A percentile compares a stretch with the other conserved stretches of the same genome.
Conservation (phyloP, 1,140 invertebrate genomes). For the Pachypeltis micranthus region DNA sequence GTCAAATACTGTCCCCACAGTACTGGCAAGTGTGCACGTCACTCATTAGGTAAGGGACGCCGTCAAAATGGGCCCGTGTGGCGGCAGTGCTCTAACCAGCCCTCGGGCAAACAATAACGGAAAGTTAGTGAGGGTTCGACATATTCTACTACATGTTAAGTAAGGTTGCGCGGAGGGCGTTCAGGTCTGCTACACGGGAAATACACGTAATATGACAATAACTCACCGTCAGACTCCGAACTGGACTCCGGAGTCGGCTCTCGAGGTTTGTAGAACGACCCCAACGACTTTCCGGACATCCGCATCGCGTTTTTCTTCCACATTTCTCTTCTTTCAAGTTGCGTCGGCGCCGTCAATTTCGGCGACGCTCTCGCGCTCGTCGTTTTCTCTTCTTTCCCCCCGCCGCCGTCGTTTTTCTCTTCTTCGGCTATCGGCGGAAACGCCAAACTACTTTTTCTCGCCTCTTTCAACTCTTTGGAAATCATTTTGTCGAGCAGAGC, state of each 20-base stretch:
- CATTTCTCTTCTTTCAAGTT: slow-evolving; percentile 16
- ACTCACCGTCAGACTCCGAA: not conserved
- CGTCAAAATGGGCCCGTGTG: no score
- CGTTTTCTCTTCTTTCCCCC: not conserved
- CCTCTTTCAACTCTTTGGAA: slow-evolving; percentile 32
- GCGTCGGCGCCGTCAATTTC: slow-evolving; percentile 7
- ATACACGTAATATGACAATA: no score
- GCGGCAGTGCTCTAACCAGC: no score
- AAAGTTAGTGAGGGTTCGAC: no score
- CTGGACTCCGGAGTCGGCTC: slow-evolving; percentile 17
- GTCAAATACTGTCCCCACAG: no score
- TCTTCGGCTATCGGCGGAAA: slow-evolving; percentile 6
- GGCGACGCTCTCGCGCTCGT: not conserved
- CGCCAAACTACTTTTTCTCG: slow-evolving; percentile 13
- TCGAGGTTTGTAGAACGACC: slow-evolving; percentile 11
- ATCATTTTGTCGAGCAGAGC: slow-evolving; percentile 38
- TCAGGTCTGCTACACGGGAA: no score
- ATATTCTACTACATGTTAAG: no score
- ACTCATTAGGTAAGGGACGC: no score
- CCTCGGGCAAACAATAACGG: no score
- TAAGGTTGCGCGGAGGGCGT: no score
- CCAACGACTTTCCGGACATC: slow-evolving; percentile 2
- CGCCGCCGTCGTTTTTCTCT: slow-evolving; percentile 14
- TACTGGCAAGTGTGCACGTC: no score
- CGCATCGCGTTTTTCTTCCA: slow-evolving; percentile 10